Conservation (phyloP, 2,113 vertebrate genomes). For the Gallinago jamesoni region DNA sequence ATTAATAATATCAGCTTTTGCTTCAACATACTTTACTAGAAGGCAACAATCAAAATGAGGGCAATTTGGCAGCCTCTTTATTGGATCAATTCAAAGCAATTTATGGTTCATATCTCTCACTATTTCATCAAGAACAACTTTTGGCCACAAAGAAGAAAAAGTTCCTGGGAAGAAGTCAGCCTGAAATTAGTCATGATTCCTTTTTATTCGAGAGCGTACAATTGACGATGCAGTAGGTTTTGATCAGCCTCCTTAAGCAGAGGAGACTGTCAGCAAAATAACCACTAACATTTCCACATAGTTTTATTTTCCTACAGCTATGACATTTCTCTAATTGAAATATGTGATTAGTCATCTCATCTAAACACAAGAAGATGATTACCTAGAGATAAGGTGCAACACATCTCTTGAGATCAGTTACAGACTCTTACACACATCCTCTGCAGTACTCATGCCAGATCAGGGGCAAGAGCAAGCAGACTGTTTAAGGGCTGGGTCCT, state of each 20-base stretch:
- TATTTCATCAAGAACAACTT: neutral
- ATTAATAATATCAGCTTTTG: neutral
- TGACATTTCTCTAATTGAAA: conserved; percentile 20
- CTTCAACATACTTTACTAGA: neutral
- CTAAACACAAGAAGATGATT: neutral
- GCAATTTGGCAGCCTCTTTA: neutral
- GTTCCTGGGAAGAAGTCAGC: neutral
- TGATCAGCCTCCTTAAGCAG: neutral
- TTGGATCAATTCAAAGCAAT: neutral
- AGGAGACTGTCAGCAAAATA: neutral
- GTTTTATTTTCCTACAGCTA: neutral
- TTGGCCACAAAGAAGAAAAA: neutral
- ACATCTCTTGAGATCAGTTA: neutral
- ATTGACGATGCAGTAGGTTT: neutral
- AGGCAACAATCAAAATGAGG: neutral
- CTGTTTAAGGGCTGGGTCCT: neutral
- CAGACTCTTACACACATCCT: neutral
- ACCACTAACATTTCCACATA: neutral
- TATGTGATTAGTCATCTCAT: neutral
- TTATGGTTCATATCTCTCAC: neutral
- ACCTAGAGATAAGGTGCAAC: conserved; percentile 1
- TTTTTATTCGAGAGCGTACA: neutral
- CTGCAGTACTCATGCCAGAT: neutral
- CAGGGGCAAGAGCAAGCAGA: neutral
- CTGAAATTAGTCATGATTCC: neutral